Evolutionary conservation across 2,797 vertebrate genomes (phyloP), one percentile per base, ranked within the genome.

Genomic region (Sardinella longiceps): DNA sequence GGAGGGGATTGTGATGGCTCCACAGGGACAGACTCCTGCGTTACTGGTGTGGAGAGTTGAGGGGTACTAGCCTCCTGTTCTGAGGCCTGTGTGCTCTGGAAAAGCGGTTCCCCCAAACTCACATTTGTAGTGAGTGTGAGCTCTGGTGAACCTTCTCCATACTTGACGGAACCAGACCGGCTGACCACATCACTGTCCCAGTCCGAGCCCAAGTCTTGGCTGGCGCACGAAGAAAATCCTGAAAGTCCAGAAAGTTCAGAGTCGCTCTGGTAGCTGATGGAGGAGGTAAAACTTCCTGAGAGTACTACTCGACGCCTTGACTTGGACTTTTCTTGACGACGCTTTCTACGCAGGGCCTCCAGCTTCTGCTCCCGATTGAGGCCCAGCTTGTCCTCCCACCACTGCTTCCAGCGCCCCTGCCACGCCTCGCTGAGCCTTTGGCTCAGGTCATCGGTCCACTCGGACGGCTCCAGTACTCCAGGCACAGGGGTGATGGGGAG

Each of bases 281-380:
- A 94, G 0, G 97, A 96, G 66, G 93, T 93, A 92, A 99, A 98
- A 88, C 97, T 97, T 12, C 91, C 91, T 0, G 95, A 93, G 0
- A 97, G 94, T 2, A 90, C 90, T 1, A 87, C 63, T 0, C 43
- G 83, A 0, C 18, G 84, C 0, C 84, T 89, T 0, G 81, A 14
- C 85, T 28, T 91, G 0, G 90, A 93, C 45, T 93, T 95, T 58
- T 93, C 90, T 20, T 86, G 90, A 51, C 53, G 90, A 46, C 94
- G 92, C 84, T 93, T 96, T 85, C 89, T 93, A 77, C 90, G 91
- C 86, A 95, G 92, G 0, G 86, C 94, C 45, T 20, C 89, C 10
- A 89, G 50, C 89, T 93, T 96, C 30, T 84, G 53, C 0, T 88
- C 87, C 0, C 5, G 2, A 85, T 90, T 91, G 20, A 91, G 11